Conservation (phyloP, 2,797 vertebrate genomes). For the Glossophaga mutica region DNA sequence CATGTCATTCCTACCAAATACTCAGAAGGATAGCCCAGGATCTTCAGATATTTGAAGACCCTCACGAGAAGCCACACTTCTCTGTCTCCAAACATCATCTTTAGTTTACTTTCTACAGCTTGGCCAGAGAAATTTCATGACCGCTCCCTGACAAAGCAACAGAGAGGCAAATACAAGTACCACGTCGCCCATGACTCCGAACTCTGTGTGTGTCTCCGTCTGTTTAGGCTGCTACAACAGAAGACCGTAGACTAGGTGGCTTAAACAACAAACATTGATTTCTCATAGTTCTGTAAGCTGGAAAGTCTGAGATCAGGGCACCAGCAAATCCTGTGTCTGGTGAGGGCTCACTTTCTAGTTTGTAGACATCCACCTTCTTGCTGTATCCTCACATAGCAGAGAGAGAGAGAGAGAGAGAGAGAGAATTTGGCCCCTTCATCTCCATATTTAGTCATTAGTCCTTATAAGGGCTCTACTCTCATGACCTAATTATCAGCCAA, state of each 20-base stretch:
- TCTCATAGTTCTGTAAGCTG: background rate
- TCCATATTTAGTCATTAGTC: background rate
- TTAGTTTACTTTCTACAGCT: background rate
- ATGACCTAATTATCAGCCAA: background rate
- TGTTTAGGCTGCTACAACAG: too few species aligned
- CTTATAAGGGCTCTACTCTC: background rate
- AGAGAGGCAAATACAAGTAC: background rate
- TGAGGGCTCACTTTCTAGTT: background rate
- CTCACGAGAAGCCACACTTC: background rate
- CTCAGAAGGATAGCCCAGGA: background rate
- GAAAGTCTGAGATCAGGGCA: background rate
- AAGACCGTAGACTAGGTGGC: background rate
- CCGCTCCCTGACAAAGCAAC: background rate
- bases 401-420: background rate
- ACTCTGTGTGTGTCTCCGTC: background rate
- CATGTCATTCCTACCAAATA: background rate
- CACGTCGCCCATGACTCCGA: background rate
- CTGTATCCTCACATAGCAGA: background rate
- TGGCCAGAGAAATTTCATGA: background rate
- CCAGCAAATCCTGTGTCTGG: rapidly evolving
- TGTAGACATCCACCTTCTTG: background rate
- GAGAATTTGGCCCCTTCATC: background rate
- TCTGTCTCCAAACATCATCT: background rate
- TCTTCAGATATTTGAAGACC: background rate
- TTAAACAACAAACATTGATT: background rate